A percentile compares a stretch with the other conserved stretches of the same genome.
phyloP scores from a whole-genome alignment of 2,888 invertebrate species.

The Erpobdella octoculata region DNA sequence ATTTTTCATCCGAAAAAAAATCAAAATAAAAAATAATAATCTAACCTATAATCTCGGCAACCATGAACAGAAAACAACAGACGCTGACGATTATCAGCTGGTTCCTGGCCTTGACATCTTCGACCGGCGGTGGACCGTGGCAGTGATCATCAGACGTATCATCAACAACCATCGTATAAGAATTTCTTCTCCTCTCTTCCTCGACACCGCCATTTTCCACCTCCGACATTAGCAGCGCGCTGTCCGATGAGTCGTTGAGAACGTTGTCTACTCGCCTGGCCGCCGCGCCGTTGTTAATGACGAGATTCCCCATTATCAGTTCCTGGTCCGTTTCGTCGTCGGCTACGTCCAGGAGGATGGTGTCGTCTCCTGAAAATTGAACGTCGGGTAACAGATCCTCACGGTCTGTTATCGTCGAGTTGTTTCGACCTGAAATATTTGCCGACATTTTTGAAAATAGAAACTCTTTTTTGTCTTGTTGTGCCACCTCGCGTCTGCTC shows the following conservation, averaged over 20 bases:
- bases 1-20: not conserved
- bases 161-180: not conserved
- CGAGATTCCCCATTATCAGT: conserved; percentile 6
- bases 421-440: too few species aligned
- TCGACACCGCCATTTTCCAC: conserved; percentile 6
- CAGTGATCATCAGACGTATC: conserved; percentile 30
- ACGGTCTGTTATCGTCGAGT: not conserved
- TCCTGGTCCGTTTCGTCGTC: conserved; percentile 10
- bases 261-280: not conserved
- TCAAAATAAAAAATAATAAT: not conserved
- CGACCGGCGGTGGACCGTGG: conserved; percentile 28
- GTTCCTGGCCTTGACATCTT: conserved; percentile 44
- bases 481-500: too few species aligned
- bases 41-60: conserved; percentile 50
- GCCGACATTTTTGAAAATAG: too few species aligned
- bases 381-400: not conserved
- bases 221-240: conserved; percentile 21
- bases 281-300: not conserved
- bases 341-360: not conserved
- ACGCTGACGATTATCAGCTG: conserved; percentile 46
- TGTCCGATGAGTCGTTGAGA: conserved; percentile 16
- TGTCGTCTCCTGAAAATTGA: not conserved
- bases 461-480: too few species aligned
- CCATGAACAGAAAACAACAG: conserved; percentile 48
- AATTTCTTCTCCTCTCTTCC: not conserved